Percentiles rank a stretch among this genome's conserved stretches.
phyloP scores from a whole-genome alignment of 2,113 vertebrate genomes.

The Campylorhamphus procurvoides region DNA sequence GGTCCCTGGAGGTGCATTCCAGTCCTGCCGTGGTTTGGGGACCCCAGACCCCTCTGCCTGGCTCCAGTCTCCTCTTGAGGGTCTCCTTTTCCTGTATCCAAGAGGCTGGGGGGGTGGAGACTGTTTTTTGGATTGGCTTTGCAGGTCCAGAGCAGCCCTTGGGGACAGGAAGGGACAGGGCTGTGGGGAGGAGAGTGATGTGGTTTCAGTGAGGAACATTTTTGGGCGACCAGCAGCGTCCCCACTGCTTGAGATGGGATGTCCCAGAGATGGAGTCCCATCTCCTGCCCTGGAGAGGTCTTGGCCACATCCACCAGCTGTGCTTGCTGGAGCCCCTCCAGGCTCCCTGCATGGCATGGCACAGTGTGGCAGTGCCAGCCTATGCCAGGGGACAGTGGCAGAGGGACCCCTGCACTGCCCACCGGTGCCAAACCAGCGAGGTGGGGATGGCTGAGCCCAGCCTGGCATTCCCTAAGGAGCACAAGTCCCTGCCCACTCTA shows the following conservation, averaged over 20 bases:
- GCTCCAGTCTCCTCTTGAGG: accelerated
- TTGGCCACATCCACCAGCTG: accelerated
- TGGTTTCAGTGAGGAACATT: accelerated
- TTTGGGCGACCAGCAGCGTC: accelerated
- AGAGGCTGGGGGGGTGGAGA: neutral
- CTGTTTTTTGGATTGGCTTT: neutral
- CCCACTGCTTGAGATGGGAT: accelerated
- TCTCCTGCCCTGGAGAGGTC: neutral
- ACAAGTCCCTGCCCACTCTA: accelerated
- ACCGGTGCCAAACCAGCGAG: accelerated
- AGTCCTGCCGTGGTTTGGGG: neutral
- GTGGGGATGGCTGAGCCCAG: neutral
- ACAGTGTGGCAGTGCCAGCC: neutral
- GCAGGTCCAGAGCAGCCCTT: neutral
- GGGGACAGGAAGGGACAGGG: neutral
- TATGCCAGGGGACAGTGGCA: neutral
- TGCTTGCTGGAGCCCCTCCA: neutral
- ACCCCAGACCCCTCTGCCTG: neutral
- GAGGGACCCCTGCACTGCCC: neutral
- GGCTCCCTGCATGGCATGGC: accelerated
- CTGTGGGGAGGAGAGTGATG: neutral
- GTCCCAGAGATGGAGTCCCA: neutral
- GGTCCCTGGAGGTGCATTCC: neutral
- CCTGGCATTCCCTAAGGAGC: neutral
- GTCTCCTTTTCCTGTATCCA: neutral